Percentiles rank a stretch among this genome's conserved stretches.
These are phyloP conservation scores for Clamator glandarius DNA, from an alignment of 2,797 vertebrate genomes.

Conservation along the genomic window DNA sequence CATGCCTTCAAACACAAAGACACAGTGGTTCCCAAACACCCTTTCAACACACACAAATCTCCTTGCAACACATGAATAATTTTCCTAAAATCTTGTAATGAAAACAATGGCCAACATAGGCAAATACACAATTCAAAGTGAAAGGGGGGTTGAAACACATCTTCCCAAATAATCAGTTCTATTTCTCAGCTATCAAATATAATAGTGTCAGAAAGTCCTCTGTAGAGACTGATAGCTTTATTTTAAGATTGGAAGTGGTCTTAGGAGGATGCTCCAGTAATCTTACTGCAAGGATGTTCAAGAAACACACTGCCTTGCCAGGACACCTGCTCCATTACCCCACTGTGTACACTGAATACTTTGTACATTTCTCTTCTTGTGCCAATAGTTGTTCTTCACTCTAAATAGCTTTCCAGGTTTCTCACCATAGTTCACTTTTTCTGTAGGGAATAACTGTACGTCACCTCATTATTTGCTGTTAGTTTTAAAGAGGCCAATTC, in stretches of 20 bases:
- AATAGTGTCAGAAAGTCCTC: not conserved
- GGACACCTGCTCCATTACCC: not conserved
- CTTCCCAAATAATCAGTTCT: not conserved
- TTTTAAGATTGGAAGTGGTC: not conserved
- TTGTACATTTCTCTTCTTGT: not conserved
- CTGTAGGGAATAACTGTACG: not conserved
- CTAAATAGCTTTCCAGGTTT: not conserved
- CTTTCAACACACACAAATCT: not conserved
- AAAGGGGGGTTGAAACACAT: not conserved
- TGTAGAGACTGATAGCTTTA: not conserved
- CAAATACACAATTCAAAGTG: not conserved
- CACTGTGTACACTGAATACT: not conserved
- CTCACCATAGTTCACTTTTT: not conserved
- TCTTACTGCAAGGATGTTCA: not conserved
- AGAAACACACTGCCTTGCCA: not conserved
- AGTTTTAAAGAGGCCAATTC: not conserved
- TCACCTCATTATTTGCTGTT: not conserved
- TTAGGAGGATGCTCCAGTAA: not conserved
- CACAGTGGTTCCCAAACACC: not conserved
- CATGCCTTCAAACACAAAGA: not conserved
- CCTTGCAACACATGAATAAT: not conserved
- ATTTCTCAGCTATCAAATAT: not conserved
- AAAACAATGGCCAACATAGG: not conserved
- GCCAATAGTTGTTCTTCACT: not conserved
- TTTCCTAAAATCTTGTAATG: not conserved